A percentile compares a stretch with the other conserved stretches of the same genome.
Conservation (phyloP, 1,140 invertebrate genomes). For the Drosophila lini region DNA sequence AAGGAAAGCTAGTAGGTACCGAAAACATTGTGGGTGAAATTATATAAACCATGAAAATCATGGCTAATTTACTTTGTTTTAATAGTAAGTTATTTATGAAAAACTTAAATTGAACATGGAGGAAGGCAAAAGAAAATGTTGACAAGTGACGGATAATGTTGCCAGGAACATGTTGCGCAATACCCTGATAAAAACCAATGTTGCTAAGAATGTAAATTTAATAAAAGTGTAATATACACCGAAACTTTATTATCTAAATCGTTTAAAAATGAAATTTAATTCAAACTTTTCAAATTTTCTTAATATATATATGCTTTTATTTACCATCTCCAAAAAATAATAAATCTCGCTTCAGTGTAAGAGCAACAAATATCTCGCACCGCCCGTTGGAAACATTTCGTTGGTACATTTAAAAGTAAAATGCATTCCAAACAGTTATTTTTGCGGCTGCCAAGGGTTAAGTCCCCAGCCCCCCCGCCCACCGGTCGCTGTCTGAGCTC, state of each 20-base stretch:
- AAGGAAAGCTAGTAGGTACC: background rate
- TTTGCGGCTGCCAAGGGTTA: conserved; percentile 65
- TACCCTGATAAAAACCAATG: no score
- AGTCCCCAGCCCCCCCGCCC: conserved; percentile 6
- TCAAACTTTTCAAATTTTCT: no score
- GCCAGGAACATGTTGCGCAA: no score
- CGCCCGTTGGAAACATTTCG: conserved; percentile 4
- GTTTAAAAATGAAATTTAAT: no score
- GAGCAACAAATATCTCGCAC: conserved; percentile 10
- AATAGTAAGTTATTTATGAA: background rate
- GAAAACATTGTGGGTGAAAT: background rate
- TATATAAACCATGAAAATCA: background rate
- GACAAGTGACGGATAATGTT: no score
- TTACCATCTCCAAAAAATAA: background rate
- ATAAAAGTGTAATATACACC: no score
- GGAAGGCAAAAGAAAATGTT: no score
- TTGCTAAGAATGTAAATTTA: no score
- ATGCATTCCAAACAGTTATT: conserved; percentile 52
- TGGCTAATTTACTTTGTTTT: background rate
- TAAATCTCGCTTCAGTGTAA: conserved; percentile 10
- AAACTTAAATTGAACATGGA: background rate
- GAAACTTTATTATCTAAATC: no score
- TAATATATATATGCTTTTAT: no score
- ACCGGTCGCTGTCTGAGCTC: conserved; percentile 8
- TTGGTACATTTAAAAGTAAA: conserved; percentile 54